Base-by-base conservation (phyloP, 2,113 vertebrate genomes). In the Epinephelus lanceolatus region DNA sequence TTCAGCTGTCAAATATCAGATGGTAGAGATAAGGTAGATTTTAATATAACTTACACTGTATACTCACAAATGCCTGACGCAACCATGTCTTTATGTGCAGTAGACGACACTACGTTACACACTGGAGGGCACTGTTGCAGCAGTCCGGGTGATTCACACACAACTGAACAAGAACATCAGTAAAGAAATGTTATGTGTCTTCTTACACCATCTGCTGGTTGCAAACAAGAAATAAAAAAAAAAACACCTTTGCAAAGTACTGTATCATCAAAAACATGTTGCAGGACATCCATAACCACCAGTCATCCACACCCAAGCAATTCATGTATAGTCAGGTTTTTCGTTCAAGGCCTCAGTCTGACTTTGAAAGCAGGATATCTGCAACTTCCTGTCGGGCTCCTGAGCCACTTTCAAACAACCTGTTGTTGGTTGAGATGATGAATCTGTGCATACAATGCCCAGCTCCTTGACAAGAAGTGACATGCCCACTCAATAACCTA, bases 101-200 rank as follows among this genome's bases (percentile, higher is more conserved):
- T 17, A 8, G 8, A 18, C 5, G 25, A 9, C 37, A 25, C 1
- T n/a, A 71, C 2, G 10, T n/a, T 21, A 13, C 17, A 56, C 90
- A 90, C 68, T 37, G 40, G 92, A 82, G 62, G 90, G 82, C 1
- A 55, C 75, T 84, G 74, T 73, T 85, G 62, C 6, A 55, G 63
- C 73, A 51, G 21, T 59, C 19, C 61, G 8, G 7, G 25, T 27
- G 42, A 77, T 14, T 42, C 57, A 56, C 47, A 57, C 12, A 21
- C 23, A 25, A 33, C 14, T 37, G 17, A 37, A 17, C 11, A 52
- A 11, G 27, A 7, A 33, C 2, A 21, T 37, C 5, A n/a, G 17
- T n/a, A 5, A 3, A 17, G 6, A 52, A 56, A 47, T 0, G 6
- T 30, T 30, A 63, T 8, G 10, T 18, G 30, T 27, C 13, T 17